Evolutionary conservation across 1,140 invertebrate genomes (phyloP).

Genomic region (Caenorhabditis briggsae): DNA sequence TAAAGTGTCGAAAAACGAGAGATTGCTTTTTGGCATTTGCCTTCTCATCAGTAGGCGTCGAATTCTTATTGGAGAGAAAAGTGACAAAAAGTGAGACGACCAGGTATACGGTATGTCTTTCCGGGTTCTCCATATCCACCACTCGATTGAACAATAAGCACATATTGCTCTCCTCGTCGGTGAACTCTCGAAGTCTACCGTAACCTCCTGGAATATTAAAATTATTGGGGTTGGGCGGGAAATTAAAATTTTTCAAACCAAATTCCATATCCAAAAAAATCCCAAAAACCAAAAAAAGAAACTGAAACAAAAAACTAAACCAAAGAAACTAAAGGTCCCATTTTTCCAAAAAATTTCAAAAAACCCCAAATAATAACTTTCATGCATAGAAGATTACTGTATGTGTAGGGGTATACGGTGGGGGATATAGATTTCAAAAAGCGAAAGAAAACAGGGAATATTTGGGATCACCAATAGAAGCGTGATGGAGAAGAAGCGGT

Average conservation of each 20-base stretch:
- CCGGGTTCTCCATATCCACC: slow-evolving; percentile 92
- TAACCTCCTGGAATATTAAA: slow-evolving; percentile 62
- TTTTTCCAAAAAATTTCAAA: background rate
- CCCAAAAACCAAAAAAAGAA: background rate
- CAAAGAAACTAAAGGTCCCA: too few species aligned
- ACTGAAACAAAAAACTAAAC: slow-evolving; percentile 11
- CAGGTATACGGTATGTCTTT: slow-evolving; percentile 94
- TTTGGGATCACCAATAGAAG: background rate
- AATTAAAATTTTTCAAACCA: background rate
- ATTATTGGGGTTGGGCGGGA: background rate
- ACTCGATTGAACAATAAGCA: slow-evolving; percentile 82
- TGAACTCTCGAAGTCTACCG: slow-evolving; percentile 79
- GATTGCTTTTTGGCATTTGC: slow-evolving; percentile 66
- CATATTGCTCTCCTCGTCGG: slow-evolving; percentile 81
- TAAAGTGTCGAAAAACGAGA: slow-evolving; percentile 91
- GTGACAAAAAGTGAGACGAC: slow-evolving; percentile 96
- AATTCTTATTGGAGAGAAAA: slow-evolving; percentile 82
- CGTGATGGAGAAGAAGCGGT: background rate
- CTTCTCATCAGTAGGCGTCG: slow-evolving; percentile 71
- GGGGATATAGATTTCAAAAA: slow-evolving; percentile 7
- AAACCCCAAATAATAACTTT: background rate
- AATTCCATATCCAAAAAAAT: background rate
- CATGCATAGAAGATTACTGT: slow-evolving; percentile 37
- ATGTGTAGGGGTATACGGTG: background rate
- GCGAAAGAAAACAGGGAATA: background rate